Conservation (phyloP, 35 echinoderm and acorn worm genomes). For the Chiridota heheva region DNA sequence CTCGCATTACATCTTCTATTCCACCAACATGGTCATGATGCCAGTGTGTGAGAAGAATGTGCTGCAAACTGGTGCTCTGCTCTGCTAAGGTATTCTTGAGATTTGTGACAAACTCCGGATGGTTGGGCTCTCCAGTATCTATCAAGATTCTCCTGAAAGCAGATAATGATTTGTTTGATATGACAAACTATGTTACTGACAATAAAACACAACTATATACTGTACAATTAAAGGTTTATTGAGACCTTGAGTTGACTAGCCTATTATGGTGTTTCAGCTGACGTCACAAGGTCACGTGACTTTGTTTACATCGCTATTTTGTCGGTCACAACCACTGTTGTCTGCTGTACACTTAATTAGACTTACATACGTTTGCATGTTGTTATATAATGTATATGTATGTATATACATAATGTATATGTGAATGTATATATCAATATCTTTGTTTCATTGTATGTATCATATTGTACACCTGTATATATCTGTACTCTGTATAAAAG, state of each 20-base stretch:
- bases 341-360: too few species aligned
- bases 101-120: constrained; percentile 83
- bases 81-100: constrained; percentile 64
- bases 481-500: too few species aligned
- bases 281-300: too few species aligned
- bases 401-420: too few species aligned
- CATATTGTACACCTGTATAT: too few species aligned
- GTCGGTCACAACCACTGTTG: background rate
- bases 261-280: background rate
- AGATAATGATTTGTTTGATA: too few species aligned
- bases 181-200: background rate
- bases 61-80: constrained; percentile 62
- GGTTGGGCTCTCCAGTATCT: constrained; percentile 67
- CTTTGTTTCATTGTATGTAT: too few species aligned
- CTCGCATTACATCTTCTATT: constrained; percentile 56
- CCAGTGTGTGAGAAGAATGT: constrained; percentile 88
- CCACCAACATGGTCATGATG: constrained; percentile 89
- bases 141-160: constrained; percentile 71
- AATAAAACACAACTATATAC: background rate
- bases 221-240: background rate
- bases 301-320: too few species aligned
- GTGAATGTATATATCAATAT: too few species aligned
- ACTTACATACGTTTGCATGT: background rate
- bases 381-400: too few species aligned
- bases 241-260: background rate